Conservation (phyloP, 2,797 vertebrate genomes). For the Scyliorhinus canicula region DNA sequence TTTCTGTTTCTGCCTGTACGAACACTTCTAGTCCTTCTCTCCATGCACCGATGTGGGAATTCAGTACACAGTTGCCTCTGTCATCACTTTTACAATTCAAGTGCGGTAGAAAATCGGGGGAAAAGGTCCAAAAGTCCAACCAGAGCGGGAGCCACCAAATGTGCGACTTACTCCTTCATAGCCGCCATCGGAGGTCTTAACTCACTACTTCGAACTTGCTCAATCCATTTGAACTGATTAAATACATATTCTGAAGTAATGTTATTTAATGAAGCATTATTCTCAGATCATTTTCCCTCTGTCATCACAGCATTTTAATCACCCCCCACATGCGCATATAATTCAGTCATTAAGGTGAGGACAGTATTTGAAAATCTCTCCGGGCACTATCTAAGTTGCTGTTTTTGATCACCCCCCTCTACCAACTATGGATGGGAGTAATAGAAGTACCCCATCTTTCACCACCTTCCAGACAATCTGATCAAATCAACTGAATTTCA, state of each 20-base stretch:
- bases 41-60: too few species aligned
- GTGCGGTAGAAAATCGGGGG: too few species aligned
- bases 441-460: not conserved
- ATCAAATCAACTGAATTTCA: not conserved
- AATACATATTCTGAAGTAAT: not conserved
- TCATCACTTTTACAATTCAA: too few species aligned
- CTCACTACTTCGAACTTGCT: not conserved
- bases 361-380: not conserved
- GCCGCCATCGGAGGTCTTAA: too few species aligned
- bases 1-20: too few species aligned
- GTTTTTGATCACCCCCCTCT: not conserved
- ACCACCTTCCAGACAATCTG: not conserved
- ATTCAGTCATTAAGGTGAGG: not conserved
- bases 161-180: too few species aligned
- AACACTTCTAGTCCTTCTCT: too few species aligned
- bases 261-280: not conserved
- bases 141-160: too few species aligned
- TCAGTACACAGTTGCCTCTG: too few species aligned
- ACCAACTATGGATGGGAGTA: not conserved
- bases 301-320: not conserved
- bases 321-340: not conserved
- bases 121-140: too few species aligned
- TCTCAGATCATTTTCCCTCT: constrained; percentile 10
- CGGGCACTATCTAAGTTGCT: not conserved
- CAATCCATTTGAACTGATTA: constrained; percentile 5